Evolutionary conservation across 2,888 invertebrate species (phyloP), one percentile per base, ranked within the genome.

Genomic region (Nipponacmea schrenckii): DNA sequence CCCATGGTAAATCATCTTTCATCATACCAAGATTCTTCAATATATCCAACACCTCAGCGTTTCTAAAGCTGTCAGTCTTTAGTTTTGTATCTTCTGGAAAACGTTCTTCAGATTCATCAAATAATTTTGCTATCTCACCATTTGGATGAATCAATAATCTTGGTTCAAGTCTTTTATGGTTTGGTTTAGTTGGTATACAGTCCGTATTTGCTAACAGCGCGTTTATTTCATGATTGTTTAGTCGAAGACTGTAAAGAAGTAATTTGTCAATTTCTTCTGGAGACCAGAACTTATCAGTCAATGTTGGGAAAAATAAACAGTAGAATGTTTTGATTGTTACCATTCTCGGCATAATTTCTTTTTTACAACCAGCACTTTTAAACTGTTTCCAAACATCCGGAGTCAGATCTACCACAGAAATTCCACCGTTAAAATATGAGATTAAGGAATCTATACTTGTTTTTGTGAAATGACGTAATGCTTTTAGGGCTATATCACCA

Each of bases 161-260:
- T 17, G 81, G 79, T 45, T 62, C 67, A 20, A 68, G 74, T 10
- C 83, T 73, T 14, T 62, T 62, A 2, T 80, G 81, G n/a, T 69
- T 64, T n/a, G 81, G 78, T 14, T 76, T 71, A 10, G 76, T 76
- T 14, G 83, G 81, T 46, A 84, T 78, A 67, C 81, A 84, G 12
- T 27, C 44, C 27, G 45, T 48, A 5, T 39, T 26, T 20, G 17
- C 56, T 5, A 82, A 24, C n/a, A 78, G 48, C 12, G 46, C 20
- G 39, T 71, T 62, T 20, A 82, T 39, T 10, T 65, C 24, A 44
- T 62, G 8, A 39, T 64, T 48, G 24, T 70, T 66, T 14, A 48
- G 63, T n/a, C 70, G 48, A 56, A 83, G 67, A 12, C 81, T 80
- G 65, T 76, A 71, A 24, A 79, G 56, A 10, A 84, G 67, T 14